These are phyloP conservation scores for Uloborus diversus DNA, from an alignment of 1,140 invertebrate species.

Conservation along the genomic window DNA sequence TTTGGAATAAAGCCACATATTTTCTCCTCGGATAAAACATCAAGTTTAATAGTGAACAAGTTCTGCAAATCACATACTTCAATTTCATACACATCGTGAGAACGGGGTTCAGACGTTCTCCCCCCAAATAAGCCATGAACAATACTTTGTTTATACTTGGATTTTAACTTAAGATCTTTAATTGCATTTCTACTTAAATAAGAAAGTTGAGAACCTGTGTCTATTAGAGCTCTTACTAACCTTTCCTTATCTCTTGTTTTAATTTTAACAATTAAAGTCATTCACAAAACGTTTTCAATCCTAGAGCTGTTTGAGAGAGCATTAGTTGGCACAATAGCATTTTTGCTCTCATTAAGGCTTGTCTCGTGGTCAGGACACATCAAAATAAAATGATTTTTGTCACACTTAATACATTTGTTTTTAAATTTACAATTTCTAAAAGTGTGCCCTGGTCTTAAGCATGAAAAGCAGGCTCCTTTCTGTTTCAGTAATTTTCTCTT, in stretches of 20 bases:
- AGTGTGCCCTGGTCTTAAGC: not conserved
- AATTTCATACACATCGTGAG: not conserved
- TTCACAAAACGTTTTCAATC: not conserved
- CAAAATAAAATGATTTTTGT: not conserved
- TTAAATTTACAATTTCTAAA: not conserved
- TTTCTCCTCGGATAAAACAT: not conserved
- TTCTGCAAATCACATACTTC: not conserved
- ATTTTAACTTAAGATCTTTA: not conserved
- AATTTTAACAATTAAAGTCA: not conserved
- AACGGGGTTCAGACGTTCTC: not conserved
- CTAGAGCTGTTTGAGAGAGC: not conserved
- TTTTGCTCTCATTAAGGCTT: not conserved
- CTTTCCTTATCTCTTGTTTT: not conserved
- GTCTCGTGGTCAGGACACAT: not conserved
- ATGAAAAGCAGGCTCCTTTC: too few species aligned
- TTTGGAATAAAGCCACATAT: not conserved
- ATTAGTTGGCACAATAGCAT: not conserved
- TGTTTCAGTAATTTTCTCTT: not conserved
- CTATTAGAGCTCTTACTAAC: not conserved
- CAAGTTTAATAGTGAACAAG: not conserved
- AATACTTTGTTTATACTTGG: not conserved
- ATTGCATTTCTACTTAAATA: not conserved
- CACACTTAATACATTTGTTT: not conserved
- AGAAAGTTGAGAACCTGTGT: not conserved
- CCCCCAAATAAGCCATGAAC: not conserved